Evolutionary conservation across 2,888 invertebrate species (phyloP), one percentile per base, ranked within the genome.

Genomic region (Scrobipalpa atriplicella): DNA sequence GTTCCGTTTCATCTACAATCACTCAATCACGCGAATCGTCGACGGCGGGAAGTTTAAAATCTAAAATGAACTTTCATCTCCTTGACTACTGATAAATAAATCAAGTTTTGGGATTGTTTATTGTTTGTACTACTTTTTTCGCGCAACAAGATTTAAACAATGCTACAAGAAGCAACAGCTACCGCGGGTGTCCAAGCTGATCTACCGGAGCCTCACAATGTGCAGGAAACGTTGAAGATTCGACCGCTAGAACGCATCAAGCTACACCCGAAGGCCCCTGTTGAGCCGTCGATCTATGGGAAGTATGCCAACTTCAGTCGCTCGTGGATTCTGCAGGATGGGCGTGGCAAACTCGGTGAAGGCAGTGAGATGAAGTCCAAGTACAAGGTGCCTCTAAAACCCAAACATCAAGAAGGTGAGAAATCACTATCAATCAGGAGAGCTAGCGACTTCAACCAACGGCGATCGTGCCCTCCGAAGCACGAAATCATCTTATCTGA

Each of bases 301-400:
- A 91, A 82, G 79, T 84, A 84, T 16, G 87, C 86, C 68, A 85
- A 84, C 61, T 90, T 76, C 63, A 92, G 92, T 68, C 82, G 90
- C 36, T 81, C 84, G 0, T 92, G 92, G 92, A 92, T 92, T 63
- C 77, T 92, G 61, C 89, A 90, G 67, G 92, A 92, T 75, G 92
- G 91, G 0, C 84, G 90, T 1, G 79, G 80, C 69, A 78, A 82
- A 38, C 85, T 85, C 2, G 80, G 75, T 6, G 78, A 81, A 67
- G 90, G 90, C 2, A 92, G 90, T 72, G 90, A 89, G 78, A 91
- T 90, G 90, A 85, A 84, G 10, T 82, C 79, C 43, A 76, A 70
- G 60, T 92, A 77, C 71, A 76, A 73, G 72, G 68, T 78, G 2
- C 92, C 89, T 10, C 86, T 80, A 67, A 85, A 82, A 74, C 66